These are phyloP conservation scores for Emys orbicularis DNA, from an alignment of 2,797 vertebrate genomes.

Conservation along the genomic window DNA sequence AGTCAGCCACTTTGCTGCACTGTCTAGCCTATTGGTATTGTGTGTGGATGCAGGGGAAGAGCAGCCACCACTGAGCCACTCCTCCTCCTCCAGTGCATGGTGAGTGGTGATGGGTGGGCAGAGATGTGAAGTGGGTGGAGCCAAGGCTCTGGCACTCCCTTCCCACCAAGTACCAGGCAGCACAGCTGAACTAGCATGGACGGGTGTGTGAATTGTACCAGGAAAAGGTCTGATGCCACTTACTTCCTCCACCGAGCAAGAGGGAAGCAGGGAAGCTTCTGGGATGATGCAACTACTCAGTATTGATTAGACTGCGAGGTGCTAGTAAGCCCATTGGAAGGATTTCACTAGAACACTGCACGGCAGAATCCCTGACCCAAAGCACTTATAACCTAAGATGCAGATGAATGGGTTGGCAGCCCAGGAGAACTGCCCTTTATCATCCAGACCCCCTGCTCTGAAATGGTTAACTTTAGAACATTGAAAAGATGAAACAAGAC, in stretches of 20 bases:
- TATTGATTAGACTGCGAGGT: background rate
- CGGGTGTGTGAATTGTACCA: background rate
- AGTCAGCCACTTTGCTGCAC: background rate
- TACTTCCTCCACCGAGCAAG: background rate
- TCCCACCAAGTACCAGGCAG: background rate
- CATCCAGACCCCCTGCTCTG: background rate
- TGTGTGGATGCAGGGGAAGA: background rate
- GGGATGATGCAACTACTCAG: background rate
- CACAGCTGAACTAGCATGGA: background rate
- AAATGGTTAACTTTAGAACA: background rate
- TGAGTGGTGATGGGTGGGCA: background rate
- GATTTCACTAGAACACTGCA: background rate
- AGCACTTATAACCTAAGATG: background rate
- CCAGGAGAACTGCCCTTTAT: background rate
- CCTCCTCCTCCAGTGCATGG: background rate
- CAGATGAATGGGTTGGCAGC: background rate
- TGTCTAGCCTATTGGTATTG: background rate
- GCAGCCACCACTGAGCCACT: background rate
- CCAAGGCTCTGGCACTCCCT: background rate
- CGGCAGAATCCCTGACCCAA: background rate
- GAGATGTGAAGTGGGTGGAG: background rate
- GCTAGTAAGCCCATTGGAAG: background rate
- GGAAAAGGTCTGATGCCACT: background rate
- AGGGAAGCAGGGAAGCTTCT: background rate
- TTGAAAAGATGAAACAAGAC: background rate